Conservation (phyloP, 2,888 invertebrate species). For the Torymus texanus region DNA sequence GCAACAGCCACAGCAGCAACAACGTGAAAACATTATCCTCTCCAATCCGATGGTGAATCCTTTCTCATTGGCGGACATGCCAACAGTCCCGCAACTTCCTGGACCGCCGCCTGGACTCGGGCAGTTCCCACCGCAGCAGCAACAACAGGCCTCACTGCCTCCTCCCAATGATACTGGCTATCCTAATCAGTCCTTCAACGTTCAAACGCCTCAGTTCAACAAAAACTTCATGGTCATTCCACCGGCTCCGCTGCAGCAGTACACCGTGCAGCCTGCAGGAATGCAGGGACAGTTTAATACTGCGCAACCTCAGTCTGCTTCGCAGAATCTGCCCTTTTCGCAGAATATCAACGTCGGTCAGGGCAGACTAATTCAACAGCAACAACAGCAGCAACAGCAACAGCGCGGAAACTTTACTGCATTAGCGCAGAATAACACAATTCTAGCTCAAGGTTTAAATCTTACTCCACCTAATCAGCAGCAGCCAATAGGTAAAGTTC, state of each 20-base stretch:
- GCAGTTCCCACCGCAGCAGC: slow-evolving; percentile 27
- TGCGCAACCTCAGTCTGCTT: slow-evolving; percentile 52
- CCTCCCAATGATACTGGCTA: slow-evolving; percentile 59
- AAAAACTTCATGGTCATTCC: slow-evolving; percentile 65
- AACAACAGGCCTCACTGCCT: slow-evolving; percentile 43
- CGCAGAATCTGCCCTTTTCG: slow-evolving; percentile 52
- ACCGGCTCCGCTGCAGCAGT: slow-evolving; percentile 40
- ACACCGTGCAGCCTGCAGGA: slow-evolving; percentile 12
- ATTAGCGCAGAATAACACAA: slow-evolving; percentile 43
- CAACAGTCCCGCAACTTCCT: slow-evolving; percentile 34
- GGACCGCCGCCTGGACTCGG: slow-evolving; percentile 39
- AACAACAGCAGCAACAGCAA: slow-evolving; percentile 40
- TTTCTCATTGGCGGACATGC: slow-evolving; percentile 45
- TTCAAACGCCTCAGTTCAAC: slow-evolving; percentile 68
- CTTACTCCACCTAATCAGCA: slow-evolving; percentile 41
- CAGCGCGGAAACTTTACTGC: slow-evolving; percentile 33
- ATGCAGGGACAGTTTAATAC: slow-evolving; percentile 59
- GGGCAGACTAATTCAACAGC: slow-evolving; percentile 54
- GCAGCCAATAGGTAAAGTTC: slow-evolving; percentile 18
- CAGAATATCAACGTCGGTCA: slow-evolving; percentile 47
- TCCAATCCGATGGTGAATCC: slow-evolving; percentile 29
- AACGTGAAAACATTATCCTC: slow-evolving; percentile 40
- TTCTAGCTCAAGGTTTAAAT: slow-evolving; percentile 48
- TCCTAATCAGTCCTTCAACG: slow-evolving; percentile 66
- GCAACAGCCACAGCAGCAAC: slow-evolving; percentile 24